Evolutionary conservation across 53 echinoderm and acorn worm genomes (phyloP), one percentile per base, ranked within the genome.

Genomic region (Henricia sp.): DNA sequence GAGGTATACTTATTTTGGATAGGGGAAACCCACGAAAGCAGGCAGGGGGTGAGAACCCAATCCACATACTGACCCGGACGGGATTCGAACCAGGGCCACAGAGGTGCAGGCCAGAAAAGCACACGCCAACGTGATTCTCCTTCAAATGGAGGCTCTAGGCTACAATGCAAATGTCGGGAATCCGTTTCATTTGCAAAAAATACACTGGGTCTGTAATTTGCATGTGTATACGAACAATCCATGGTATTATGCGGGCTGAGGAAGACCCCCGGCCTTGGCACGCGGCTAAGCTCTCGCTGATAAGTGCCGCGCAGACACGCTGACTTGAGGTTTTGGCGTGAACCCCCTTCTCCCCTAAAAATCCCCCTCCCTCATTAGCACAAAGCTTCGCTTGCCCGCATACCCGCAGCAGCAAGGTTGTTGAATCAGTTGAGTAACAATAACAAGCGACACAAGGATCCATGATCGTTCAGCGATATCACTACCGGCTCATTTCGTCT

Each of bases 381-480:
- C 33, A 25, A 34, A 30, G 30, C 62, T 60, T 27, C 54, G 19
- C 34, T n/a, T n/a, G 23, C 53, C 24, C 51, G 53, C 51, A 52
- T 35, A 34, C 12, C 54, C n/a, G n/a, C 55, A 35, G 1, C 13
- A 73, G 54, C 33, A 32, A 30, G 35, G 21, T 6, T 42, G 54
- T 54, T 52, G 54, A 35, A 73, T 54, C 37, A 36, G 54, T 54
- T 54, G 54, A 73, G 35, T 52, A 52, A 73, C 73, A 53, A 73
- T 73, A 53, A 54, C 54, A 54, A 3, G 55, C n/a, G 73, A 29
- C 53, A 24, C 54, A 73, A 73, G 73, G 35, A 33, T 21, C 73
- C 52, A 37, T 35, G 73, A 73, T 73, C 54, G 73, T 73, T 52
- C 73, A 73, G 52, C 54, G 30, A 73, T 73, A 52, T 57, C 17